These are phyloP conservation scores for Gallinago solitaria DNA, from an alignment of 2,797 vertebrate species.

Conservation along the genomic window DNA sequence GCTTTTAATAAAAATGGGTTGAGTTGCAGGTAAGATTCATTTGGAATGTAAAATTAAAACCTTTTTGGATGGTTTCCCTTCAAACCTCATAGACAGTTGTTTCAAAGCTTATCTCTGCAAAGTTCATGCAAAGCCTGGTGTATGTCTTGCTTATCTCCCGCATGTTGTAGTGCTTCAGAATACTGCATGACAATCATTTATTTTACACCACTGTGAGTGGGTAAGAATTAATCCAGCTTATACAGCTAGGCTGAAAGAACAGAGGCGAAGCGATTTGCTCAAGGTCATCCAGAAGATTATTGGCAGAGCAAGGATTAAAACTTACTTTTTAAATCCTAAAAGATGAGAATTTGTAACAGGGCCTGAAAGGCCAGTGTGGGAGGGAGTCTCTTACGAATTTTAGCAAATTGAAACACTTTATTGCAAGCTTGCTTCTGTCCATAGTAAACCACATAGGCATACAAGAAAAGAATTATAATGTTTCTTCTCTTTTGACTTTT, in stretches of 20 bases:
- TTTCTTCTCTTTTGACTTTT: background rate
- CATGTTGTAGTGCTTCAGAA: background rate
- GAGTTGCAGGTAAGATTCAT: background rate
- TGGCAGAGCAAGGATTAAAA: constrained; percentile 49
- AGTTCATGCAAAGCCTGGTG: background rate
- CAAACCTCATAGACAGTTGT: background rate
- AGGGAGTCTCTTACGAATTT: background rate
- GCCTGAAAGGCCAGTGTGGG: background rate
- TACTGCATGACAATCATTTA: background rate
- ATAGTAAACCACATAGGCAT: background rate
- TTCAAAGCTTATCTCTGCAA: constrained; percentile 20
- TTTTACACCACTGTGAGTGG: background rate
- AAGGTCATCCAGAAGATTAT: constrained; percentile 49
- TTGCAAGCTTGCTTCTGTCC: background rate
- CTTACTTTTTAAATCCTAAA: constrained; percentile 25
- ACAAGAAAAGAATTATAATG: background rate
- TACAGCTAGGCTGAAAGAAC: constrained; percentile 1
- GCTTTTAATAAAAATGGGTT: background rate
- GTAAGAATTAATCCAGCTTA: constrained; percentile 46
- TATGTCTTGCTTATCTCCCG: constrained; percentile 3
- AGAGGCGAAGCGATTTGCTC: background rate
- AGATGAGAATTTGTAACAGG: background rate
- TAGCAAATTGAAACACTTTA: background rate
- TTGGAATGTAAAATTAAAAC: background rate
- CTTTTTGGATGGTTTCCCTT: background rate